Evolutionary conservation across 2,888 invertebrate genomes (phyloP).

Genomic region (Amitus sp.): DNA sequence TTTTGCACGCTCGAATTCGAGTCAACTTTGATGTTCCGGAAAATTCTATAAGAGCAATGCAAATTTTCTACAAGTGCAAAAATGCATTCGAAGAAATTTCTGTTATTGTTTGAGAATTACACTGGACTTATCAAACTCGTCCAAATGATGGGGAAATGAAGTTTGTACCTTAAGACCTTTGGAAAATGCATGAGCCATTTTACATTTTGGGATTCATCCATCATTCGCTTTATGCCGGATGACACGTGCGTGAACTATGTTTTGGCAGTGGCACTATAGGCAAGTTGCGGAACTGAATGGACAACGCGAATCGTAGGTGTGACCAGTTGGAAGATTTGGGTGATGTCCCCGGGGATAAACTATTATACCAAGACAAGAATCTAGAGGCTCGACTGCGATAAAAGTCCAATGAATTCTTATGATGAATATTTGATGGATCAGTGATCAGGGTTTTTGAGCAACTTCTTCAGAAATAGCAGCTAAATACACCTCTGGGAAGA

Average conservation of each 20-base stretch:
- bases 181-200: background rate
- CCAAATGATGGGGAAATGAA: background rate
- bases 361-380: constrained; percentile 14
- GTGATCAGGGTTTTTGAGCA: constrained; percentile 7
- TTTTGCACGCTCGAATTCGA: constrained; percentile 18
- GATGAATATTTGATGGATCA: constrained; percentile 18
- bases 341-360: constrained; percentile 13
- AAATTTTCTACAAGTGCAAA: too few species aligned
- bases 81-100: too few species aligned
- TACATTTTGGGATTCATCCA: constrained; percentile 17
- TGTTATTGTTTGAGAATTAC: too few species aligned
- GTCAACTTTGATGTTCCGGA: too few species aligned
- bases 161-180: background rate
- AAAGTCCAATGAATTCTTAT: constrained; percentile 3
- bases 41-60: too few species aligned
- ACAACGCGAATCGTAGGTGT: constrained; percentile 33
- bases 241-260: constrained; percentile 31
- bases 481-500: constrained; percentile 15
- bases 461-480: background rate
- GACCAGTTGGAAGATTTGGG: constrained; percentile 19
- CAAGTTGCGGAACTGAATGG: constrained; percentile 26
- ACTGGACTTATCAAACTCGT: background rate
- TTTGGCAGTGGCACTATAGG: constrained; percentile 32
- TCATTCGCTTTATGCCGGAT: constrained; percentile 23
- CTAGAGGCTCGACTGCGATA: background rate